These are phyloP conservation scores for Odontophorus gujanensis DNA, from an alignment of 2,113 vertebrate species.

Conservation along the genomic window DNA sequence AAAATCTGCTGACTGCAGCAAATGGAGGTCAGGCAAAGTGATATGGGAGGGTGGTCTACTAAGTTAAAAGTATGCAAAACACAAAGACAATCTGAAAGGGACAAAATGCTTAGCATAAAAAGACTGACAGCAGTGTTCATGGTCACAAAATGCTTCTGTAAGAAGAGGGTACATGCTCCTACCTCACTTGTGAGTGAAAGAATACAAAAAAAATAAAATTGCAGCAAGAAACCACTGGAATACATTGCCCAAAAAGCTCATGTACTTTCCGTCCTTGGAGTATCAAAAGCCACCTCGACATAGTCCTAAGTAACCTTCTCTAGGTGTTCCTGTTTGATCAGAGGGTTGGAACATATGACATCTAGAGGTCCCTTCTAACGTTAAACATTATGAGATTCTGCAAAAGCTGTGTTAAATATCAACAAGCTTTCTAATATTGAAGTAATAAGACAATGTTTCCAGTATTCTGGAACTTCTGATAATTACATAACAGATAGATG, in stretches of 20 bases:
- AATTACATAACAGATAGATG: not conserved
- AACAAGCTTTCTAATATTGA: not conserved
- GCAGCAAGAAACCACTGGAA: not conserved
- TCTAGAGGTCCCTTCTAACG: not conserved
- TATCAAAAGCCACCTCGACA: not conserved
- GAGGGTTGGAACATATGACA: not conserved
- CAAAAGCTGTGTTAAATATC: not conserved
- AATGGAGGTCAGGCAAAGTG: rapidly evolving
- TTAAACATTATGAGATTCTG: not conserved
- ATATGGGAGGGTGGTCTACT: not conserved
- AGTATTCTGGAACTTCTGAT: not conserved
- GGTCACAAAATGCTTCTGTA: not conserved
- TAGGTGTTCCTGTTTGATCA: not conserved
- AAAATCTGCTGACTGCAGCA: conserved; percentile 21
- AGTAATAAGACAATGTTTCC: not conserved
- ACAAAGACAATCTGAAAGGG: not conserved
- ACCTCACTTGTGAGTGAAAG: rapidly evolving
- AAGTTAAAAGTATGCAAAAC: not conserved
- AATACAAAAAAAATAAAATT: not conserved
- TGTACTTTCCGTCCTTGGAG: not conserved
- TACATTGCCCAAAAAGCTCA: not conserved
- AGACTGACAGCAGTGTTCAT: not conserved
- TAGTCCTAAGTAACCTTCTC: not conserved
- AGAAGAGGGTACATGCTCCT: not conserved
- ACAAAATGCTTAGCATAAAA: not conserved